Evolutionary conservation across 2,888 invertebrate genomes (phyloP), one percentile per base, ranked within the genome.

Genomic region (Parnassius smintheus): DNA sequence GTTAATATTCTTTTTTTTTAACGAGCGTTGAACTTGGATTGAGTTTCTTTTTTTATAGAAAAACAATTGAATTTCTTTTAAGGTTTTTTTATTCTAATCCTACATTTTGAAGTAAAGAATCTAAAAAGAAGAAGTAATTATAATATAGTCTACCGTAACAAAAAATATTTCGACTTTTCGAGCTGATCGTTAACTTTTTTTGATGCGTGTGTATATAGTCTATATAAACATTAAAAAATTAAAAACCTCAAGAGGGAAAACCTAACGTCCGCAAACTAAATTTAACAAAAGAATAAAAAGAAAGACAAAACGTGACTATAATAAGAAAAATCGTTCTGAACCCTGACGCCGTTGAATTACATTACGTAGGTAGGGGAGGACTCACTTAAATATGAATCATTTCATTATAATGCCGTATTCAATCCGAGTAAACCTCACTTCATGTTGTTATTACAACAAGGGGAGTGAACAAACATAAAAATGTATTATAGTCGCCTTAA

Each of bases 351-450:
- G 86, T 86, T 87, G 85, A 88, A 87, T 86, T 86, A 86, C 81
- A 87, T 86, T 86, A 86, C 81, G 78, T 78, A 80, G 88, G 78
- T 78, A 80, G 88, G 90, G 91, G 88, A 86, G 83, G 79, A 91
- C 90, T 91, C 89, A 91, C 90, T 91, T 91, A 91, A 91, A 91
- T 91, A 91, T 91, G 91, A 91, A 91, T 91, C 91, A 91, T 91
- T 91, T 91, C 91, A 91, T 91, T 91, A 91, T 91, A 91, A 91
- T 91, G 75, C 90, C 87, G 84, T 89, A 90, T 91, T 91, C 89
- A 91, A 91, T 91, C 88, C 90, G 81, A 85, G 86, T 86, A 88
- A 88, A 88, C 86, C 89, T 89, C 86, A 88, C 89, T 90, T 85
- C 86, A 87, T 86, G 86, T 84, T 86, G 83, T 83, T 88, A 86